Base-by-base conservation (phyloP, 2,888 invertebrate genomes). In the Lacanobia wlatinum region DNA sequence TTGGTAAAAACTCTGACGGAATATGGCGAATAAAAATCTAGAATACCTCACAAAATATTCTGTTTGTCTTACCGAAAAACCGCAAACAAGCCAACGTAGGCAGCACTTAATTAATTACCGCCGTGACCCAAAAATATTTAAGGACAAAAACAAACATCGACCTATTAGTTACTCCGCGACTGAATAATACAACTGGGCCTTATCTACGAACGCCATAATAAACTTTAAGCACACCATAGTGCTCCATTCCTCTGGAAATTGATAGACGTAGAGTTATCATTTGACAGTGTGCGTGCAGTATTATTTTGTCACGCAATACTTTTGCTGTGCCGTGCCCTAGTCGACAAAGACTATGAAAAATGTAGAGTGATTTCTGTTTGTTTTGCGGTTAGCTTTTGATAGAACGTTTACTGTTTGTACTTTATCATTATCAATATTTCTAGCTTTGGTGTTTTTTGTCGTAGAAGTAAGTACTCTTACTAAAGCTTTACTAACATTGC, bases 191-290 rank as follows among this genome's bases (percentile, higher is more conserved):
- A 89, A 91, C 91, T 89, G 90, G 87, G 88, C 81, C 93, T 94
- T 94, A 94, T 94, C 94, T 92, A 91, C 84, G 87, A 88, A 91
- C 89, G 92, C 90, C 89, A 88, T 91, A 92, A 92, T 90, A 90
- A 90, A 90, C 88, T 84, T 81, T 90, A 90, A 90, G 88, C 91
- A 87, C 90, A 90, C 89, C 87, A 82, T 76, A 73, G 89, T 90
- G 90, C 86, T 93, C 92, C 92, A 94, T 95, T 94, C 92, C 91
- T 92, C 90, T 92, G 89, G 86, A 94, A 96, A 95, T 95, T 96
- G 96, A 96, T 96, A 94, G 95, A 95, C 95, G 87, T 92, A 87
- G 90, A 94, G 95, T 96, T 96, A 96, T 96, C 96, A 95, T 96
- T 96, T 96, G 96, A 96, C 96, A 96, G 95, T 88, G 94, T 95